Percentiles rank a stretch among this genome's conserved stretches.
phyloP scores from a whole-genome alignment of 2,888 invertebrate species.

The Criorhina ranunculi region DNA sequence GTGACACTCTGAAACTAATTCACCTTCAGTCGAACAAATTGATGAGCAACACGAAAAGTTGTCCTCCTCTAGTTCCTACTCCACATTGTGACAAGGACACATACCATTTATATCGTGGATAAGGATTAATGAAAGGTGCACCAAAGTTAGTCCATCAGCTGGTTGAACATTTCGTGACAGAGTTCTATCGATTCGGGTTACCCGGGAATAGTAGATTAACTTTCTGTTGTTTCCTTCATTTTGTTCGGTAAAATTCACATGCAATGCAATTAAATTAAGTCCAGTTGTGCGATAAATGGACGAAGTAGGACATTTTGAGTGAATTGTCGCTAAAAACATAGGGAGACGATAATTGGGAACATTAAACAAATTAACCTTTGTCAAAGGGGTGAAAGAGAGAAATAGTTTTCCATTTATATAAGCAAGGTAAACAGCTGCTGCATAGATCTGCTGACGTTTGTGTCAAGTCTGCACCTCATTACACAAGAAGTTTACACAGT shows the following conservation, averaged over 20 bases:
- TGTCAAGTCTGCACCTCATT: slow-evolving; percentile 56
- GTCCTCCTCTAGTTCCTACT: slow-evolving; percentile 3
- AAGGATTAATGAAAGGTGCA: slow-evolving; percentile 70
- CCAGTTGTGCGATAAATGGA: neutral
- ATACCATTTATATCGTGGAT: slow-evolving; percentile 35
- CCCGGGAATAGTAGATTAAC: slow-evolving; percentile 40
- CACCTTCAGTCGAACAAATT: slow-evolving; percentile 66
- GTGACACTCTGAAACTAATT: slow-evolving; percentile 57
- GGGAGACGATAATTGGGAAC: slow-evolving; percentile 23
- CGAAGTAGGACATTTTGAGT: slow-evolving; percentile 4
- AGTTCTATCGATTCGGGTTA: slow-evolving; percentile 56
- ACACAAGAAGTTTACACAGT: slow-evolving; percentile 51
- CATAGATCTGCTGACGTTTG: slow-evolving; percentile 39
- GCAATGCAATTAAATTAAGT: slow-evolving; percentile 51
- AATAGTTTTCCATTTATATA: slow-evolving; percentile 20
- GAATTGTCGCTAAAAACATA: slow-evolving; percentile 10
- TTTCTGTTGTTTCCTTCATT: slow-evolving; percentile 34
- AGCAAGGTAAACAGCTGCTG: slow-evolving; percentile 5
- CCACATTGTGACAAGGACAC: slow-evolving; percentile 51
- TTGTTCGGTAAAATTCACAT: slow-evolving; percentile 26
- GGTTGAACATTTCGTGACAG: slow-evolving; percentile 64
- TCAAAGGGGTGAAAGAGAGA: neutral
- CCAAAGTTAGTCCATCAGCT: slow-evolving; percentile 41
- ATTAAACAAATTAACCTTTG: slow-evolving; percentile 60
- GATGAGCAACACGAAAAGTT: slow-evolving; percentile 71